phyloP scores from a whole-genome alignment of 2,797 vertebrate species.

The Hydrolagus colliei region DNA sequence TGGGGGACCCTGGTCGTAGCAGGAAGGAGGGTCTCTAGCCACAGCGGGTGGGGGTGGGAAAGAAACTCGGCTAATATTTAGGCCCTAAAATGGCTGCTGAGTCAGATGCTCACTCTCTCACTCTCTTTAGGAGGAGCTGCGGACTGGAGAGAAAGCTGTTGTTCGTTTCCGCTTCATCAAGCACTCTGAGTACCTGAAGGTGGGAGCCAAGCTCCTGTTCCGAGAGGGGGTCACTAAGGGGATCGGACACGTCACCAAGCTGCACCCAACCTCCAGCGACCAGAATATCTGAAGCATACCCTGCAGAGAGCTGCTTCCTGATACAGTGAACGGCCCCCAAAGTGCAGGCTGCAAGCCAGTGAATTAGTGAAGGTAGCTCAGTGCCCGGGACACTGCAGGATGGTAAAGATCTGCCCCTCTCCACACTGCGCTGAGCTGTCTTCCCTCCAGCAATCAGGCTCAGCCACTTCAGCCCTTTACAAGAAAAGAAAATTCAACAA shows the following conservation, averaged over 20 bases:
- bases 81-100: no score
- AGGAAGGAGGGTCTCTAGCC: conserved; percentile 21
- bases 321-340: conserved; percentile 40
- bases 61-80: no score
- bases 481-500: no score
- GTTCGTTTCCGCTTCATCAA: conserved; percentile 92
- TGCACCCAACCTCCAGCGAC: conserved; percentile 64
- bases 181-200: conserved; percentile 94
- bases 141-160: conserved; percentile 92
- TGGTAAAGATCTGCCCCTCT: not conserved
- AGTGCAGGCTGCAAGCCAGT: conserved; percentile 43
- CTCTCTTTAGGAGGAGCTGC: conserved; percentile 75
- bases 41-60: not conserved
- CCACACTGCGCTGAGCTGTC: no score
- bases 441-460: no score
- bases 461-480: no score
- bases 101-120: no score
- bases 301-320: not conserved
- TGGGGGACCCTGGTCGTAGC: no score
- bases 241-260: conserved; percentile 86
- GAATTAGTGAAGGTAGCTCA: conserved; percentile 41
- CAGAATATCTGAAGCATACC: not conserved
- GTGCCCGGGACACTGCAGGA: conserved; percentile 34
- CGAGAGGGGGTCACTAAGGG: conserved; percentile 94
- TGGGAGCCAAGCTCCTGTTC: conserved; percentile 91